A percentile compares a stretch with the other conserved stretches of the same genome.
These are phyloP conservation scores for Capitella teleta DNA, from an alignment of 1,140 invertebrate species.

Conservation along the genomic window DNA sequence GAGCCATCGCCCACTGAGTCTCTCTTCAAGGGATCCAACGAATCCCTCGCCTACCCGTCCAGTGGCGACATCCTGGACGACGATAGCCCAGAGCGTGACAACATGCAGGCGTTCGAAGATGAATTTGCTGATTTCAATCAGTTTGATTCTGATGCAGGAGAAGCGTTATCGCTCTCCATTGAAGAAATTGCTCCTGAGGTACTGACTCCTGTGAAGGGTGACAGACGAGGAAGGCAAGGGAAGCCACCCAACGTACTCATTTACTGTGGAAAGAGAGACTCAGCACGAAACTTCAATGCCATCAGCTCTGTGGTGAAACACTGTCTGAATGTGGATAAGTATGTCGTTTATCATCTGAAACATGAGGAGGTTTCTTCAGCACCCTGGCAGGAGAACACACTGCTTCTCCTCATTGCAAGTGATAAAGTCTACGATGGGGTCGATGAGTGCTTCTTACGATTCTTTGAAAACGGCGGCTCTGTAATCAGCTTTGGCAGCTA, in stretches of 20 bases:
- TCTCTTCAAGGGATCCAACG: constrained; percentile 14
- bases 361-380: constrained; percentile 50
- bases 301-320: constrained; percentile 55
- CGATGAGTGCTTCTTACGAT: constrained; percentile 57
- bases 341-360: constrained; percentile 61
- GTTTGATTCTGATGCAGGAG: constrained; percentile 4
- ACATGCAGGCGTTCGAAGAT: not conserved
- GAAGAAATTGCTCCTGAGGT: not conserved
- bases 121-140: not conserved
- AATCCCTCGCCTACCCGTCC: constrained; percentile 16
- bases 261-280: constrained; percentile 57
- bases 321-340: constrained; percentile 61
- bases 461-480: constrained; percentile 59
- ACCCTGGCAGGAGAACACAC: constrained; percentile 60
- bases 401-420: constrained; percentile 59
- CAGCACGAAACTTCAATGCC: constrained; percentile 56
- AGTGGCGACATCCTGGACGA: constrained; percentile 4
- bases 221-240: not conserved
- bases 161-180: not conserved
- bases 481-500: constrained; percentile 60
- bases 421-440: constrained; percentile 56
- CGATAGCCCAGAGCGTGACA: not conserved
- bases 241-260: constrained; percentile 72
- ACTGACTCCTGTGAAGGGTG: not conserved
- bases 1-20: not conserved